Evolutionary conservation across 2,888 invertebrate genomes (phyloP).

Genomic region (Ormyrus labotus): DNA sequence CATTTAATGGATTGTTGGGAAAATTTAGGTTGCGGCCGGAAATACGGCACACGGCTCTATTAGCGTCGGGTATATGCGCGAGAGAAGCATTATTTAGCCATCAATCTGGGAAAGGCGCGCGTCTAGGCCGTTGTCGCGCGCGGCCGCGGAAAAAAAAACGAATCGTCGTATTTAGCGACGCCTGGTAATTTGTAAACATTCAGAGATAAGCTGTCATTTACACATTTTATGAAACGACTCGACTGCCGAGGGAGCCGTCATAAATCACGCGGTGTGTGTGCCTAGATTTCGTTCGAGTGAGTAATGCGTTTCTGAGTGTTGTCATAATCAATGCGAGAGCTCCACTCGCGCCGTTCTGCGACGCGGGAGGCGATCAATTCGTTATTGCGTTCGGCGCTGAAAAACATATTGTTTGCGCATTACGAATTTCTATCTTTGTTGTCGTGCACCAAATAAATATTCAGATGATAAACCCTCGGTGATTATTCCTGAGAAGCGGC

Average conservation of each 20-base stretch:
- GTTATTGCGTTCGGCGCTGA: too few species aligned
- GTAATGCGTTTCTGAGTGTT: slow-evolving; percentile 33
- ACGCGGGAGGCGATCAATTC: background rate
- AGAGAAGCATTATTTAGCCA: slow-evolving; percentile 19
- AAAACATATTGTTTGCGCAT: too few species aligned
- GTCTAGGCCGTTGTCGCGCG: background rate
- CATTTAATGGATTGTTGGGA: background rate
- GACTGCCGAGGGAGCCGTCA: background rate
- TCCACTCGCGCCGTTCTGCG: background rate
- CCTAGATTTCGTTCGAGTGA: slow-evolving; percentile 21
- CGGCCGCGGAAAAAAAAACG: background rate
- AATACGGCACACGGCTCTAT: background rate
- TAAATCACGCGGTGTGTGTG: slow-evolving; percentile 10
- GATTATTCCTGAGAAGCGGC: too few species aligned
- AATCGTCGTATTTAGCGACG: slow-evolving; percentile 21
- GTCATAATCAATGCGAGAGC: slow-evolving; percentile 11
- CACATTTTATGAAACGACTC: slow-evolving; percentile 27
- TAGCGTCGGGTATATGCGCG: background rate
- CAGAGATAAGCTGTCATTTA: slow-evolving; percentile 31
- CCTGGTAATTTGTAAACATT: slow-evolving; percentile 32
- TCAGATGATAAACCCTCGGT: too few species aligned
- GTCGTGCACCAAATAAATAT: too few species aligned
- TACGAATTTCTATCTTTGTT: too few species aligned
- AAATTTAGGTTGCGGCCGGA: too few species aligned
- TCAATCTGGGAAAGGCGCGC: background rate